A percentile compares a stretch with the other conserved stretches of the same genome.
Conservation (phyloP, 1,140 invertebrate genomes). For the Eupristina koningsbergeri region DNA sequence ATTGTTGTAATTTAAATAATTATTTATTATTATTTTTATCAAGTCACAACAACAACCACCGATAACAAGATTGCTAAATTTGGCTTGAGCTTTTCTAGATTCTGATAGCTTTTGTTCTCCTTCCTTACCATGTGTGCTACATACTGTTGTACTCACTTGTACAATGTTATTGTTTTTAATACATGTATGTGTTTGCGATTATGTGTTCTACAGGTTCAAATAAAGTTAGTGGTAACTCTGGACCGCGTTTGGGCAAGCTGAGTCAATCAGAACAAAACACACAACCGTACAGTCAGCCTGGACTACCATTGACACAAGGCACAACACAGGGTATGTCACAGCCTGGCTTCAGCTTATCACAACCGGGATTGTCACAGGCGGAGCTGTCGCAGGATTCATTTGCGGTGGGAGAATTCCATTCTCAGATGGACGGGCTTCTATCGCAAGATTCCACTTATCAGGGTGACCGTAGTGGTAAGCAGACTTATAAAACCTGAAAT, state of each 20-base stretch:
- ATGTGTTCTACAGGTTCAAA: conserved; percentile 11
- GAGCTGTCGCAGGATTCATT: conserved; percentile 91
- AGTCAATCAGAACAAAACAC: conserved; percentile 73
- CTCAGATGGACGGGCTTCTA: conserved; percentile 93
- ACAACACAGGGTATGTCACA: conserved; percentile 84
- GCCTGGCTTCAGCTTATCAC: conserved; percentile 77
- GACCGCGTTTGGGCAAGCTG: conserved; percentile 64
- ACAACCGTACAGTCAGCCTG: conserved; percentile 77
- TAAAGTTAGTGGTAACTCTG: conserved; percentile 49
- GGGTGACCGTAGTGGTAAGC: conserved; percentile 79
- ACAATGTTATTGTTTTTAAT: no score
- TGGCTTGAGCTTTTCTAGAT: no score
- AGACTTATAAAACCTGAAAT: no score
- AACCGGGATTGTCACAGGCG: conserved; percentile 82
- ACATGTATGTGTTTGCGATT: no score
- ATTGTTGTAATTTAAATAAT: no score
- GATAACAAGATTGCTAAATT: no score
- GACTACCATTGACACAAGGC: conserved; percentile 78
- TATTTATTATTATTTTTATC: no score
- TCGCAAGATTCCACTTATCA: conserved; percentile 97
- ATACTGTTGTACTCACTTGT: no score
- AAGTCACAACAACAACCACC: no score
- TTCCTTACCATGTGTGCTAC: no score
- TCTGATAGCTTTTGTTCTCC: no score
- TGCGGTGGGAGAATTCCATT: conserved; percentile 89